phyloP scores from a whole-genome alignment of 2,888 invertebrate species.

The Andrena flavipes region DNA sequence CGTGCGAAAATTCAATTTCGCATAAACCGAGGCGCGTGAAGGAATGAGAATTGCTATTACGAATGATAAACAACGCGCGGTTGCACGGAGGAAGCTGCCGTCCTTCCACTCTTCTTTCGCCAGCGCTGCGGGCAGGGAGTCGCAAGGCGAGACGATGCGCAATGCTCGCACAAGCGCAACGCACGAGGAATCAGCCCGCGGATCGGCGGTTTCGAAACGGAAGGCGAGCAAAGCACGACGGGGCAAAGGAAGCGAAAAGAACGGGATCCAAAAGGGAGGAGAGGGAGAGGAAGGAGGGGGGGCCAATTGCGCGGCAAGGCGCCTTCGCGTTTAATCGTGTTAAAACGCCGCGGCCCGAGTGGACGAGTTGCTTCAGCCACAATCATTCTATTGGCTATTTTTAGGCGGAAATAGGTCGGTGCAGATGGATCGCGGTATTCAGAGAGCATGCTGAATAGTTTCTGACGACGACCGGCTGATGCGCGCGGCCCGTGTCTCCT shows the following conservation, averaged over 20 bases:
- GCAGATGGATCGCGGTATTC: constrained; percentile 75
- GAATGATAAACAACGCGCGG: not conserved
- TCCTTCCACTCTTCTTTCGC: too few relatives aligned
- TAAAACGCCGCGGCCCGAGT: constrained; percentile 61
- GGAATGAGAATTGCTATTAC: not conserved
- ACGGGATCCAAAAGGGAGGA: not conserved
- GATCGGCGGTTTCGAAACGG: constrained; percentile 6
- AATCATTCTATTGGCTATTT: constrained; percentile 84
- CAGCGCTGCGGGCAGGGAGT: not conserved
- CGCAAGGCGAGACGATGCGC: not conserved
- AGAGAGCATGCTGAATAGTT: constrained; percentile 70
- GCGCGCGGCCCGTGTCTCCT: not conserved
- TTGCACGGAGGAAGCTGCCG: not conserved
- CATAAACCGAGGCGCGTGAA: not conserved
- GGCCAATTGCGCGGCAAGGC: constrained; percentile 64
- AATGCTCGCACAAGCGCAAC: too few relatives aligned
- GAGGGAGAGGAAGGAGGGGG: constrained; percentile 13
- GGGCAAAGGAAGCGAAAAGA: not conserved
- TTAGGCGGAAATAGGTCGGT: constrained; percentile 82
- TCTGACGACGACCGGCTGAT: constrained; percentile 29
- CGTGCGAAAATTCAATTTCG: not conserved
- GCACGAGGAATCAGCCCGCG: not conserved
- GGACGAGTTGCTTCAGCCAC: constrained; percentile 72
- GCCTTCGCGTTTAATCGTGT: constrained; percentile 65
- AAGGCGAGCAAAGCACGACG: not conserved